phyloP scores from a whole-genome alignment of 2,888 invertebrate species.

The Spicauda simplicius region DNA sequence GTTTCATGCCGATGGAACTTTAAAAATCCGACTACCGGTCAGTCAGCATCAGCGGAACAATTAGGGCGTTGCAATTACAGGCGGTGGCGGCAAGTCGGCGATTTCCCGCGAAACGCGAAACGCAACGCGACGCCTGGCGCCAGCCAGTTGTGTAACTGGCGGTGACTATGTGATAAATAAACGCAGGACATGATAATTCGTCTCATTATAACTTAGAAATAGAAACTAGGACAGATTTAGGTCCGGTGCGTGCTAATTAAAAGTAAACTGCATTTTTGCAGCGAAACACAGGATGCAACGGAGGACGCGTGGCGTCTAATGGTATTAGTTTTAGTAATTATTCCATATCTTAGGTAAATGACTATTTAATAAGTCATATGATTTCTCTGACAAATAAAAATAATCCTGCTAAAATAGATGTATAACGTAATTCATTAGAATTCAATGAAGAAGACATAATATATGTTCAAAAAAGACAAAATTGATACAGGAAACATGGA shows the following conservation, averaged over 20 bases:
- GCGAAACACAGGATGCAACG: slow-evolving; percentile 6
- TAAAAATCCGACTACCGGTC: slow-evolving; percentile 48
- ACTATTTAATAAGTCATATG: no score
- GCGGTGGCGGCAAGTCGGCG: slow-evolving; percentile 68
- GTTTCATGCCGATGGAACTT: slow-evolving; percentile 29
- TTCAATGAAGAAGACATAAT: background rate
- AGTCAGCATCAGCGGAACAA: slow-evolving; percentile 68
- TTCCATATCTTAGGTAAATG: background rate
- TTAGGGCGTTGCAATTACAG: slow-evolving; percentile 80
- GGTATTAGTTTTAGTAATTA: slow-evolving; percentile 4
- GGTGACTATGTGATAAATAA: slow-evolving; percentile 22
- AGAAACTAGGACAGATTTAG: background rate
- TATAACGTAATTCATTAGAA: background rate
- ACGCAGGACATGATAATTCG: slow-evolving; percentile 14
- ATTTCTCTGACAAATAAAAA: background rate
- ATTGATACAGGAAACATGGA: no score
- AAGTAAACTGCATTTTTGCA: background rate
- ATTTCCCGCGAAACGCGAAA: slow-evolving; percentile 50
- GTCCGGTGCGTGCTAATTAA: background rate
- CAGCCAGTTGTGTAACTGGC: slow-evolving; percentile 75
- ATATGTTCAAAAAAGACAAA: no score
- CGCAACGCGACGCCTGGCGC: slow-evolving; percentile 77
- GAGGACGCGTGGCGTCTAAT: background rate
- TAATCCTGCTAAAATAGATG: background rate
- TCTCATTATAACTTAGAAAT: slow-evolving; percentile 13